Conservation (phyloP, 2,888 invertebrate species). For the Syritta pipiens region DNA sequence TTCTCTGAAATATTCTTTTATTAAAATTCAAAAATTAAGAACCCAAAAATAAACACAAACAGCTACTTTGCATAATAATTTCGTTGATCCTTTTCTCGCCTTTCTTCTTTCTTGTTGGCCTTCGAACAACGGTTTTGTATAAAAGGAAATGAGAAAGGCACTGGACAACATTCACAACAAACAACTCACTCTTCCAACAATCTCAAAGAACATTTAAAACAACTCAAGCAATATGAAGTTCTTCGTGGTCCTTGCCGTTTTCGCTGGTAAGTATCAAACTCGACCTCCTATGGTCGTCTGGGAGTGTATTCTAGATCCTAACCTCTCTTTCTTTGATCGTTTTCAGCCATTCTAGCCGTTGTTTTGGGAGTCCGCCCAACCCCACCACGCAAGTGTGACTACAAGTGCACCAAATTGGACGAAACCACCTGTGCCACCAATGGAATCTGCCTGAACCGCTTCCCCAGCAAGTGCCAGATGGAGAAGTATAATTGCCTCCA, state of each 20-base stretch:
- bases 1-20: too few species aligned
- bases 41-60: too few species aligned
- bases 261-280: constrained; percentile 43
- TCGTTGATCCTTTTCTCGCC: too few species aligned
- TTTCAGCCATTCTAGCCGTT: constrained; percentile 22
- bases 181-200: not conserved
- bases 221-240: constrained; percentile 51
- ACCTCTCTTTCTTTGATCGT: not conserved
- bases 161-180: not conserved
- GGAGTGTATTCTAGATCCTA: too few species aligned
- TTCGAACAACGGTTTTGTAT: not conserved
- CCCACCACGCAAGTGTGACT: constrained; percentile 70
- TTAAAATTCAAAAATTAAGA: too few species aligned
- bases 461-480: constrained; percentile 25
- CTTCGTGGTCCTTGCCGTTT: not conserved
- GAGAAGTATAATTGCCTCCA: constrained; percentile 20
- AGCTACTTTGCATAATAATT: too few species aligned
- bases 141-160: constrained; percentile 3
- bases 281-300: too few species aligned
- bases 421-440: constrained; percentile 72
- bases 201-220: too few species aligned
- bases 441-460: constrained; percentile 70
- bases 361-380: constrained; percentile 19
- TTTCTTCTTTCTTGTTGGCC: not conserved
- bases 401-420: constrained; percentile 70